Percentiles rank a stretch among this genome's conserved stretches.
Evolutionary conservation across 2,888 invertebrate genomes (phyloP).

Genomic region (Nipponacmea schrenckii): DNA sequence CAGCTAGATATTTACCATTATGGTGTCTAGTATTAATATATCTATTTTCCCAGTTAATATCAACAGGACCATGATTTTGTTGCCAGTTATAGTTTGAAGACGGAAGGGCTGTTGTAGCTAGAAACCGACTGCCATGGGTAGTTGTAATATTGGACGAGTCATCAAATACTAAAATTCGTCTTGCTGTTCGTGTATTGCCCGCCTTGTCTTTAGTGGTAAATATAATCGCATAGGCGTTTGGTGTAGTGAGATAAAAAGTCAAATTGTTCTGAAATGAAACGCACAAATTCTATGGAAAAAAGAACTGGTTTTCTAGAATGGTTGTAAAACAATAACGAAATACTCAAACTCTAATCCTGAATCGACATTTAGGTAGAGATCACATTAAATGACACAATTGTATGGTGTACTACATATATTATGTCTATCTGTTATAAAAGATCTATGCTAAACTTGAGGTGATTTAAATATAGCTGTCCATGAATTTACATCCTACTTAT

Average conservation of each 20-base stretch:
- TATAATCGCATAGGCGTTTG: background rate
- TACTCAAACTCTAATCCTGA: too few relatives aligned
- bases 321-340: too few relatives aligned
- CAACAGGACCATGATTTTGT: background rate
- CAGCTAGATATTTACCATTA: background rate
- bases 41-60: background rate
- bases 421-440: conserved; percentile 32
- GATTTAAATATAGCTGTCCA: conserved; percentile 32
- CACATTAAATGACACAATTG: too few relatives aligned
- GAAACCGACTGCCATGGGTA: background rate
- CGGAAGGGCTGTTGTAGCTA: background rate
- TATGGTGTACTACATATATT: too few relatives aligned
- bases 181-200: background rate
- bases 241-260: background rate
- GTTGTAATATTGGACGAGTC: background rate
- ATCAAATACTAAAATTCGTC: background rate
- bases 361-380: too few relatives aligned
- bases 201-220: background rate
- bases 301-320: too few relatives aligned
- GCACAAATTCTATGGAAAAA: too few relatives aligned
- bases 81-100: background rate
- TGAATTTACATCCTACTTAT: too few relatives aligned
- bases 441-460: conserved; percentile 34
- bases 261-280: background rate
- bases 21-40: background rate